Evolutionary conservation across 2,888 invertebrate genomes (phyloP), one percentile per base, ranked within the genome.

Genomic region (Eupithecia tripunctaria): DNA sequence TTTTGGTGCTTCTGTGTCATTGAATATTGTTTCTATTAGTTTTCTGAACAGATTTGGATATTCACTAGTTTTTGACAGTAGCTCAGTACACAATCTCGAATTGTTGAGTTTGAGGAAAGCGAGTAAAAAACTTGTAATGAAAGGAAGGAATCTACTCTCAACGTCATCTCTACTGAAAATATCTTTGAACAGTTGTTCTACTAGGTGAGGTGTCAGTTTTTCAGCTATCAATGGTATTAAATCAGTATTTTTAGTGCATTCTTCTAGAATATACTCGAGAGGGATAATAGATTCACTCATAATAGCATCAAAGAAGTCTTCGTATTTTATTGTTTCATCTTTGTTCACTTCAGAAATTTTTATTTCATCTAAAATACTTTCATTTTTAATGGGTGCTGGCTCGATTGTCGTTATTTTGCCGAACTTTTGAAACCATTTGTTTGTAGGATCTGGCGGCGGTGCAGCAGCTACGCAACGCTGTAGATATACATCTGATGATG

Each of bases 371-470:
- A 41, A 60, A 7, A 74, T 63, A 66, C 64, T 64, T 38, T 70
- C 69, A 8, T 36, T 29, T 60, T 72, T 76, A 65, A 60, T 67
- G 6, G 1, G 51, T n/a, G 63, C 29, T 4, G 66, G 6, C 38
- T 41, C 0, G 0, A 43, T 41, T 8, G 74, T 70, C 1, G 62
- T 79, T 68, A 76, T 79, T 1, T 76, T 78, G 3, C 85, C 84
- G 62, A 90, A 89, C 27, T 75, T 79, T 71, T 78, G 74, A 2
- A 80, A 51, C 89, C 90, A 90, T 78, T 86, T 87, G 71, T 89
- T 89, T 1, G 79, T 75, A 0, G 75, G 68, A 1, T 82, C 81
- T n/a, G 79, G 80, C 0, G 80, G 79, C 0, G 77, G 68, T 1
- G 85, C 84, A 3, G 81, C 83, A 6, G 76, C 75, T 32, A 88